Evolutionary conservation across 2,797 vertebrate species (phyloP).

Genomic region (Melopsittacus undulatus): DNA sequence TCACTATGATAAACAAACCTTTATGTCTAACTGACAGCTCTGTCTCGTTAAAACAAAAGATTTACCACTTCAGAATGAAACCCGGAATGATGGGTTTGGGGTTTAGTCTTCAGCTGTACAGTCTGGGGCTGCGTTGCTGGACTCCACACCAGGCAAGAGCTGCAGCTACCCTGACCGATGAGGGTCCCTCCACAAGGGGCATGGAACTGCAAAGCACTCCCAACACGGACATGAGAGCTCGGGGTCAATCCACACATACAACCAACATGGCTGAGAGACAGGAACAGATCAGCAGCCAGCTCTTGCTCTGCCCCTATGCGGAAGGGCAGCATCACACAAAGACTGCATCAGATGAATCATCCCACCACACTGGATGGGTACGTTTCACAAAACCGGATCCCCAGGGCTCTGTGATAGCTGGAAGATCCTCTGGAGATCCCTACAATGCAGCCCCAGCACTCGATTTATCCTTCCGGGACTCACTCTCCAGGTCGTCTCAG

Average conservation of each 20-base stretch:
- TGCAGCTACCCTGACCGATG: background rate
- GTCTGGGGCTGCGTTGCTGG: background rate
- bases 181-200: background rate
- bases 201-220: fast-evolving
- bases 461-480: background rate
- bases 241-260: fast-evolving
- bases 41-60: background rate
- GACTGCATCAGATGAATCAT: background rate
- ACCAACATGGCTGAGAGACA: background rate
- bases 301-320: fast-evolving
- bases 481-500: background rate
- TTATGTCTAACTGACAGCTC: background rate
- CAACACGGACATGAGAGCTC: background rate
- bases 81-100: background rate
- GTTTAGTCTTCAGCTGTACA: background rate
- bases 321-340: background rate
- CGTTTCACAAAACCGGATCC: fast-evolving
- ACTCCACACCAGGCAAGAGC: background rate
- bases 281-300: background rate
- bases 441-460: background rate
- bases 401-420: fast-evolving
- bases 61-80: background rate
- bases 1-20: background rate
- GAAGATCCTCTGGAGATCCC: background rate
- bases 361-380: background rate